Base-by-base conservation (phyloP, 1,140 invertebrate species). In the Gryon sp. region DNA sequence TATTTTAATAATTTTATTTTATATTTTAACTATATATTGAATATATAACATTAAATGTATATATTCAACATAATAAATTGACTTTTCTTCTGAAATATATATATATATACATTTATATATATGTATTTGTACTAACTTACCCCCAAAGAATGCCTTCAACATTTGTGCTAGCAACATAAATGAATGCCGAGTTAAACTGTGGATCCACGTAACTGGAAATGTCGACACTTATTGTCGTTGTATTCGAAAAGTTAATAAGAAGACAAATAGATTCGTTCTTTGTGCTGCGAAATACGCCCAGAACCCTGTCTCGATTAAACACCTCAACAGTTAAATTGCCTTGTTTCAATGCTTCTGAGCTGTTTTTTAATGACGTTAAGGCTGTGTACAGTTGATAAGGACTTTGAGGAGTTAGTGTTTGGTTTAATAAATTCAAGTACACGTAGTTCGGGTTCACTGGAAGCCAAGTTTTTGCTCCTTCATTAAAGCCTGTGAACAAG, bases 231-330 rank as follows among this genome's bases (percentile, higher is more conserved):
- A 48, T 2, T 3, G 14, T 12, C 11, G 16, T 36, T 19, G 12
- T 22, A 32, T 62, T 46, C 4, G 57, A 72, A 24, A 72, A 72
- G 24, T 72, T 72, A 32, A 72, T 72, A 2, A 72, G 24, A 22
- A 72, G 30, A 28, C 7, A 24, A 46, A 72, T 30, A 0, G 68
- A 43, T 4, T 75, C 70, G 4, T 66, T 46, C 20, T 53, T 0
- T 4, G 48, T 20, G 38, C 40, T 38, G 11, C 57, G 55, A 24
- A 62, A 38, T 2, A 63, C 12, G 18, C 40, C 38, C 0, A 69
- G 32, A 34, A 63, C 55, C 5, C 1, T 41, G 34, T 69, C 55
- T 6, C 28, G 9, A 34, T 69, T 69, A 11, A 69, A 69, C 22
- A 59, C 34, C 12, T 69, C 43, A 1, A 5, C 26, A n/a, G 41